Percentiles rank a stretch among this genome's conserved stretches.
Evolutionary conservation across 2,797 vertebrate genomes (phyloP).

Genomic region (Gadopsis bispinosus): DNA sequence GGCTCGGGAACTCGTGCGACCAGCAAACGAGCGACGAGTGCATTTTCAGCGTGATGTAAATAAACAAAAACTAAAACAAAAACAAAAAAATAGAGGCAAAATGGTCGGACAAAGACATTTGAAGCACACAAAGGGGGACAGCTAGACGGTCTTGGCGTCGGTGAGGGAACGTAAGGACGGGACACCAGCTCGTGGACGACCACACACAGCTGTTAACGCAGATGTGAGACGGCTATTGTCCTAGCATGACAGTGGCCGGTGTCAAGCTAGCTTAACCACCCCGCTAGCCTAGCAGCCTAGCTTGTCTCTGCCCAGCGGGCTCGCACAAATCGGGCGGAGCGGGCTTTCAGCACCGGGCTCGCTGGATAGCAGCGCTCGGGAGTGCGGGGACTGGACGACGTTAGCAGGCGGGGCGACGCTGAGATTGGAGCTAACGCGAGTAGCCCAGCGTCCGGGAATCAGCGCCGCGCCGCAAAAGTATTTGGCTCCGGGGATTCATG

Average conservation of each 20-base stretch:
- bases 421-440: constrained; percentile 38
- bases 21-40: neutral
- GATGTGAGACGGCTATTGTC: constrained; percentile 35
- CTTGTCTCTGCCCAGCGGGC: constrained; percentile 43
- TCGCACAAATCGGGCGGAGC: constrained; percentile 16
- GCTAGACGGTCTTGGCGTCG: neutral
- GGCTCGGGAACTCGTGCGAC: neutral
- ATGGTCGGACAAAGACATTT: constrained; percentile 30
- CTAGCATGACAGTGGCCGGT: constrained; percentile 51
- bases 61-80: constrained; percentile 39
- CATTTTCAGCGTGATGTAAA: neutral
- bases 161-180: neutral
- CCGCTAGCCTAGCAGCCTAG: constrained; percentile 71
- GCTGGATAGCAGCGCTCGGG: constrained; percentile 74
- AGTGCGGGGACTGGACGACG: constrained; percentile 13
- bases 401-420: constrained; percentile 49
- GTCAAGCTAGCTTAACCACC: constrained; percentile 67
- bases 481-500: constrained; percentile 2
- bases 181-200: neutral
- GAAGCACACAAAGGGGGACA: neutral
- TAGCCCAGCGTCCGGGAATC: neutral
- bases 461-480: neutral
- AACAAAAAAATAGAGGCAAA: neutral
- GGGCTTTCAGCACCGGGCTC: constrained; percentile 79
- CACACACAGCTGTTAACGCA: constrained; percentile 1